Conservation (phyloP, 1,140 invertebrate genomes). For the Diachasmimorpha longicaudata region DNA sequence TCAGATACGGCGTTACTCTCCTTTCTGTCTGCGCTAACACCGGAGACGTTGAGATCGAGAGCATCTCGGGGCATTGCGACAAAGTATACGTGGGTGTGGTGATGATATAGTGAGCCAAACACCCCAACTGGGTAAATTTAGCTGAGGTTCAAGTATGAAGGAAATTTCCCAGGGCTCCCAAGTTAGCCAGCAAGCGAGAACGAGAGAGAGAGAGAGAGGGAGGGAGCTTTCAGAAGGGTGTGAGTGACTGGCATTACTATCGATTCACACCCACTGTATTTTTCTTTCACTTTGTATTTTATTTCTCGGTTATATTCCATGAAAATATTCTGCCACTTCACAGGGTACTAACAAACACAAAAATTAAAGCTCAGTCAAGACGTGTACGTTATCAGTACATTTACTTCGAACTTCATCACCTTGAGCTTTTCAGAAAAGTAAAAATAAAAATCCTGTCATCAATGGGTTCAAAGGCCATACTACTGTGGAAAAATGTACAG, state of each 20-base stretch:
- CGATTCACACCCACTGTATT: constrained; percentile 8
- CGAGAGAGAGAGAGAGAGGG: too few relatives aligned
- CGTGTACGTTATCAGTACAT: background rate
- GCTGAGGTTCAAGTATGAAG: background rate
- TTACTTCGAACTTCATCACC: too few relatives aligned
- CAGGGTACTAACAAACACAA: background rate
- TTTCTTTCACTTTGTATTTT: background rate
- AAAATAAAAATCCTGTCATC: too few relatives aligned
- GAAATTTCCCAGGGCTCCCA: constrained; percentile 5
- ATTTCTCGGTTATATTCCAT: background rate
- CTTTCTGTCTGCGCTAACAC: constrained; percentile 4
- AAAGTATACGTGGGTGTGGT: background rate
- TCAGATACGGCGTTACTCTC: constrained; percentile 31
- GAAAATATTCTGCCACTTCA: background rate
- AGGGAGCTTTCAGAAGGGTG: background rate
- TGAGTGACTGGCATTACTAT: background rate
- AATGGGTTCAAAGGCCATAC: too few relatives aligned
- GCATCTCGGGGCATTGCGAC: background rate
- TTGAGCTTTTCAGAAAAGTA: too few relatives aligned
- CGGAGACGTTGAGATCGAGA: background rate
- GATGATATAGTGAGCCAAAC: background rate
- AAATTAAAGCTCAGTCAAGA: background rate
- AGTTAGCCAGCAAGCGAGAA: background rate
- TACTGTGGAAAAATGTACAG: too few relatives aligned
- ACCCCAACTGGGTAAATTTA: background rate